phyloP scores from a whole-genome alignment of 2,797 vertebrate species.

The Schizothorax lantsangensis region DNA sequence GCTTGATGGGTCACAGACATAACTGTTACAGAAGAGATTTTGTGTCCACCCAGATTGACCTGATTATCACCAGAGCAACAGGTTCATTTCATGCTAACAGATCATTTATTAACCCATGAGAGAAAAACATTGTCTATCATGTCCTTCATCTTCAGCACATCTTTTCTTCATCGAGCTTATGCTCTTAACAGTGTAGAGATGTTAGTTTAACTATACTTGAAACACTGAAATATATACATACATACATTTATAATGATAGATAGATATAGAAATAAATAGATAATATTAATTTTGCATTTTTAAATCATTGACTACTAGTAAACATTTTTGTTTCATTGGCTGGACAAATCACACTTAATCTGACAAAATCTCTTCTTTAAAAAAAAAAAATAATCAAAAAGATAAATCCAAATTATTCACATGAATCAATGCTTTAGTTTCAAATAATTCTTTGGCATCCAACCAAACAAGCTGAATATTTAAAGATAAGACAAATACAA shows the following conservation, averaged over 20 bases:
- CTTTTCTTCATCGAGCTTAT: not conserved
- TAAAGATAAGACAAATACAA: not conserved
- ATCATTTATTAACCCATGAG: not conserved
- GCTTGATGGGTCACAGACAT: not conserved
- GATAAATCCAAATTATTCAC: not conserved
- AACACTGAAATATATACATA: not conserved
- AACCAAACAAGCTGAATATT: not conserved
- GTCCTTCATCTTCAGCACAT: not conserved
- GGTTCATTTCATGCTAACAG: not conserved
- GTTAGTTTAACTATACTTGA: too few relatives aligned
- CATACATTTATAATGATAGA: too few relatives aligned
- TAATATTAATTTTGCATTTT: not conserved
- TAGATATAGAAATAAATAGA: not conserved
- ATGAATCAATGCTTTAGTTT: not conserved
- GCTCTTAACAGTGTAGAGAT: not conserved
- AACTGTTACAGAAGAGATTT: not conserved
- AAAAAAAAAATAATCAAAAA: not conserved
- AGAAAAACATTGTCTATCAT: not conserved
- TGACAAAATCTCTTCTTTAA: not conserved
- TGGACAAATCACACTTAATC: not conserved
- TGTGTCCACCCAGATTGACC: not conserved
- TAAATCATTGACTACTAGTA: not conserved
- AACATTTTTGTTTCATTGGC: not conserved
- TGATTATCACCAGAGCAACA: constrained; percentile 17
- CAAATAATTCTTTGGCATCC: not conserved